These are phyloP conservation scores for Centroberyx gerrardi DNA, from an alignment of 2,797 vertebrate species.

Conservation along the genomic window DNA sequence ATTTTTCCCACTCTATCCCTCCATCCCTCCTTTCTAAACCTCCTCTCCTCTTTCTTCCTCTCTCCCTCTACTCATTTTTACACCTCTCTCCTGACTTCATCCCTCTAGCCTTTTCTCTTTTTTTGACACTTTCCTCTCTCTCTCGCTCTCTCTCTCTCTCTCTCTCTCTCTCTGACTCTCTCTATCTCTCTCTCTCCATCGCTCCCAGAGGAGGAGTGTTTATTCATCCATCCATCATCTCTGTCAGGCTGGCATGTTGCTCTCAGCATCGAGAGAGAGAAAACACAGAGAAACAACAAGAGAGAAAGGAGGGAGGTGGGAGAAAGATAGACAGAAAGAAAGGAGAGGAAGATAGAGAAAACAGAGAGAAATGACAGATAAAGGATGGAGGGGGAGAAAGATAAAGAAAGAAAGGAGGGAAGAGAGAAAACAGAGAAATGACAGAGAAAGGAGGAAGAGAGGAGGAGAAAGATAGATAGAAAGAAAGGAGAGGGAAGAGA, in stretches of 20 bases:
- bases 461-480: too few species aligned
- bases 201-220: background rate
- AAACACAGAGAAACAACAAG: background rate
- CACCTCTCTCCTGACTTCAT: background rate
- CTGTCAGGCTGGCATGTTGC: background rate
- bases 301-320: background rate
- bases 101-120: background rate
- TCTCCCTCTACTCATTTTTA: background rate
- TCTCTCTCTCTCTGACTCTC: too few species aligned
- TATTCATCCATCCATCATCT: slow-evolving; percentile 28
- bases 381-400: background rate
- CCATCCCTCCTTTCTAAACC: too few species aligned
- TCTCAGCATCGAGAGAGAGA: background rate
- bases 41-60: background rate
- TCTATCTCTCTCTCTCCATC: too few species aligned
- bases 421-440: background rate
- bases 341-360: background rate
- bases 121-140: background rate
- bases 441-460: background rate
- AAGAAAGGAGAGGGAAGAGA: background rate
- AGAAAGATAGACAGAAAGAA: too few species aligned
- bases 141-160: background rate
- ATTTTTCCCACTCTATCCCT: too few species aligned
- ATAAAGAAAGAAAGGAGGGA: too few species aligned
- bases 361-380: too few species aligned